A percentile compares a stretch with the other conserved stretches of the same genome.
These are phyloP conservation scores for Melanargia galathea DNA, from an alignment of 2,888 invertebrate species.

Conservation along the genomic window DNA sequence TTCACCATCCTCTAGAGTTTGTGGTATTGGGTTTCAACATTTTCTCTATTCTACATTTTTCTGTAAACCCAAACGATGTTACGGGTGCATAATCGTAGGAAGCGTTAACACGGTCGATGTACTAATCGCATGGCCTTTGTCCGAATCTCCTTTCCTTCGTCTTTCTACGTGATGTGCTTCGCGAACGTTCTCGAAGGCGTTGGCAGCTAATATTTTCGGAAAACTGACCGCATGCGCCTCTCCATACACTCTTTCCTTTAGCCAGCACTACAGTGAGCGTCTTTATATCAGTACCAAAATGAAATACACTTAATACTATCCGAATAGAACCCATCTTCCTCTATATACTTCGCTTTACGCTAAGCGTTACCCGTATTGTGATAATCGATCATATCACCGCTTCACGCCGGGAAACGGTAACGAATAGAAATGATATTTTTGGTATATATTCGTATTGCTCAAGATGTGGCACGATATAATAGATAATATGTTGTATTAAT, in stretches of 20 bases:
- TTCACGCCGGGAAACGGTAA: conserved; percentile 57
- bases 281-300: not conserved
- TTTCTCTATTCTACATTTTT: conserved; percentile 5
- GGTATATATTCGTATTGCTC: conserved; percentile 79
- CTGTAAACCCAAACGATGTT: conserved; percentile 8
- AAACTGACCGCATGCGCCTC: conserved; percentile 66
- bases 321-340: not conserved
- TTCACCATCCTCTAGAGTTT: conserved; percentile 59
- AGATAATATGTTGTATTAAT: conserved; percentile 58
- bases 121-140: conserved; percentile 65
- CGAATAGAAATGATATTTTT: conserved; percentile 72
- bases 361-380: conserved; percentile 56
- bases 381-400: conserved; percentile 77
- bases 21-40: conserved; percentile 46
- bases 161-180: conserved; percentile 45
- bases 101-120: conserved; percentile 50
- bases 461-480: conserved; percentile 62
- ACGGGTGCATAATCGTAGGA: conserved; percentile 44
- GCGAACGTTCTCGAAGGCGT: conserved; percentile 47
- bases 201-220: conserved; percentile 56
- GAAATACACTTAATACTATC: not conserved
- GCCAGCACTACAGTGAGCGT: conserved; percentile 50
- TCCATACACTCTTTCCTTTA: conserved; percentile 56
- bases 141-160: conserved; percentile 49
- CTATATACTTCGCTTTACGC: conserved; percentile 39